Evolutionary conservation across 2,113 vertebrate genomes (phyloP).

Genomic region (Orthonyx spaldingii): DNA sequence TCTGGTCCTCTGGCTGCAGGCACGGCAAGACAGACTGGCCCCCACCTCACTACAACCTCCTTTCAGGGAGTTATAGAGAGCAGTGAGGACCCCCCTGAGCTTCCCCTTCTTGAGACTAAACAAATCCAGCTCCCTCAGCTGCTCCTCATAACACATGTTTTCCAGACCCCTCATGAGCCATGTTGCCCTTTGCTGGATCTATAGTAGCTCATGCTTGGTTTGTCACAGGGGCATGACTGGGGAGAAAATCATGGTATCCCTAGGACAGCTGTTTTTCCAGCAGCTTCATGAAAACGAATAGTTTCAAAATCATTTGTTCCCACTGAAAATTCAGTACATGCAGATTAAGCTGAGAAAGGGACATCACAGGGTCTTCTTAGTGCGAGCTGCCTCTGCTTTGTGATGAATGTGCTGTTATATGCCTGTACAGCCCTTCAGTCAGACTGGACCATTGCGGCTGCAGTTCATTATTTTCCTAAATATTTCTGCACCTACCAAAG

Average conservation of each 20-base stretch:
- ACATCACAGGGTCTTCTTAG: fast-evolving
- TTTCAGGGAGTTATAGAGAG: not conserved
- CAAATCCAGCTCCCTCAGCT: not conserved
- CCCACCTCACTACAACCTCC: not conserved
- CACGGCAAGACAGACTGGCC: not conserved
- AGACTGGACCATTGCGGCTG: not conserved
- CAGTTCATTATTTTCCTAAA: not conserved
- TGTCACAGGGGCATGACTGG: not conserved
- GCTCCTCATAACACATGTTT: not conserved
- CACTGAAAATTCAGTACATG: not conserved
- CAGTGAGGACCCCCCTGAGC: too few species aligned
- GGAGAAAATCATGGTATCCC: not conserved
- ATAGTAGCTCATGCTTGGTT: not conserved
- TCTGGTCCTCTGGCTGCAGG: not conserved
- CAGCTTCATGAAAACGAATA: not conserved
- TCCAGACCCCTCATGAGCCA: not conserved
- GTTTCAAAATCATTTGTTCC: not conserved
- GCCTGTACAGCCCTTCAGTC: not conserved
- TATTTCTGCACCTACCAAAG: not conserved
- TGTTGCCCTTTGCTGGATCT: not conserved
- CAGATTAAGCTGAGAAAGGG: not conserved
- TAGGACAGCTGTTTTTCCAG: not conserved
- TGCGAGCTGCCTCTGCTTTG: not conserved
- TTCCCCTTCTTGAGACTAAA: not conserved
- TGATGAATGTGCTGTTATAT: not conserved